phyloP scores from a whole-genome alignment of 2,888 invertebrate genomes.

The Rhabditoides inermis region DNA sequence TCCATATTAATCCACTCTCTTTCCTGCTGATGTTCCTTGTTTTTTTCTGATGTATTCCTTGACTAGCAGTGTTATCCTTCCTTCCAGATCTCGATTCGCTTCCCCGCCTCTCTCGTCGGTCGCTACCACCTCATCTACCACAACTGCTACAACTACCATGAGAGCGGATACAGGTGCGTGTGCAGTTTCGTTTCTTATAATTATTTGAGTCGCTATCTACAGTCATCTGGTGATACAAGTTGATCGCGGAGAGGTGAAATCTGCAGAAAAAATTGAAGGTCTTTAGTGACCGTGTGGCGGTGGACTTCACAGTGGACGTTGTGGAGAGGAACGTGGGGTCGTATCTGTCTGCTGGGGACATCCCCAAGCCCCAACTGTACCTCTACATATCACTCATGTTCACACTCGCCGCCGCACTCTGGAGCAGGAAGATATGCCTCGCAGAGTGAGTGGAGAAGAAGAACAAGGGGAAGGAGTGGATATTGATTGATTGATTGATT shows the following conservation, averaged over 20 bases:
- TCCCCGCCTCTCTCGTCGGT: constrained; percentile 62
- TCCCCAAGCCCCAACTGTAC: constrained; percentile 84
- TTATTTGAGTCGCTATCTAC: background rate
- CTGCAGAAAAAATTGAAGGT: background rate
- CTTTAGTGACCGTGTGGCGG: constrained; percentile 45
- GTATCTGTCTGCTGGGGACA: constrained; percentile 65
- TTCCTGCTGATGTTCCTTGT: too few species aligned
- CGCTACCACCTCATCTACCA: constrained; percentile 89
- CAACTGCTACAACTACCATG: constrained; percentile 67
- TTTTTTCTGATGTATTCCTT: background rate
- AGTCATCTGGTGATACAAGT: background rate
- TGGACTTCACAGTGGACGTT: constrained; percentile 62
- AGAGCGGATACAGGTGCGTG: constrained; percentile 35
- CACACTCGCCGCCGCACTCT: constrained; percentile 77
- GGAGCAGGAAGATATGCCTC: constrained; percentile 77
- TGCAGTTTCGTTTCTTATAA: background rate
- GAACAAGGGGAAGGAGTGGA: background rate
- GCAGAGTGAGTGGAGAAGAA: constrained; percentile 48
- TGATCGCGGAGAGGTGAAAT: too few species aligned
- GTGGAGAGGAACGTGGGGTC: constrained; percentile 68
- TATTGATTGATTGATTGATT: background rate
- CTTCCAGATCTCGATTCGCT: constrained; percentile 44
- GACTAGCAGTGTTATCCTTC: background rate
- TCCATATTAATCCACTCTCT: too few species aligned
- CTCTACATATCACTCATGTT: constrained; percentile 83